These are phyloP conservation scores for Amphilophus citrinellus DNA, from an alignment of 2,113 vertebrate genomes.

Conservation along the genomic window DNA sequence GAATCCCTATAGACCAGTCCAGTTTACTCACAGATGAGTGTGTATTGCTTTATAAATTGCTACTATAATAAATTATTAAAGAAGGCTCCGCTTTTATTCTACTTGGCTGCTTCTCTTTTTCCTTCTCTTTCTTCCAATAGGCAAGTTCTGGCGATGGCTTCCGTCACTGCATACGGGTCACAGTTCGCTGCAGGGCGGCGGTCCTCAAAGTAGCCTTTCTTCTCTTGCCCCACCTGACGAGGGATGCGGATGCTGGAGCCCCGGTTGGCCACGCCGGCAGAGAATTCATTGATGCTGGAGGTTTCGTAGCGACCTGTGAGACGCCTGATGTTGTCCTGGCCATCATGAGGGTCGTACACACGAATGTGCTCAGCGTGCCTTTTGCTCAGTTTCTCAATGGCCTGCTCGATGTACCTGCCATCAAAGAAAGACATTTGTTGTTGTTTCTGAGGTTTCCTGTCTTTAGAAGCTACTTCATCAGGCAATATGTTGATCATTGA, in stretches of 20 bases:
- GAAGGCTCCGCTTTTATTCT: not conserved
- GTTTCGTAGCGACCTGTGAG: slow-evolving; percentile 83
- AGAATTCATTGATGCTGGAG: slow-evolving; percentile 83
- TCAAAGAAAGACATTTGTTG: not conserved
- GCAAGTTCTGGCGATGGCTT: slow-evolving; percentile 77
- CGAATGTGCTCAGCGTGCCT: slow-evolving; percentile 81
- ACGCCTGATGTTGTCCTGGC: slow-evolving; percentile 83
- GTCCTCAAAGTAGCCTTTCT: slow-evolving; percentile 84
- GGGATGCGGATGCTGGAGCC: slow-evolving; percentile 85
- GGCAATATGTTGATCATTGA: not conserved
- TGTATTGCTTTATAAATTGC: not conserved
- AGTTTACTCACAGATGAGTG: not conserved
- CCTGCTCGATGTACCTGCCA: slow-evolving; percentile 70
- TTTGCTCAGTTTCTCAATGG: slow-evolving; percentile 83
- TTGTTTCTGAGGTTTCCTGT: not conserved
- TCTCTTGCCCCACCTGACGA: slow-evolving; percentile 79
- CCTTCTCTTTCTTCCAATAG: slow-evolving; percentile 63
- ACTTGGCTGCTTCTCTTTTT: not conserved
- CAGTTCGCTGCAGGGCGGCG: slow-evolving; percentile 85
- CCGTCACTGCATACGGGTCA: slow-evolving; percentile 82
- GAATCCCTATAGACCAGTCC: not conserved
- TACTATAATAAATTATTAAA: not conserved
- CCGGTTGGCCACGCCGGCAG: slow-evolving; percentile 79
- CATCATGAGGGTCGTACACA: slow-evolving; percentile 78
- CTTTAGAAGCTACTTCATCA: not conserved